Evolutionary conservation across 2,113 vertebrate genomes (phyloP).

Genomic region (Aleadryas rufinucha): DNA sequence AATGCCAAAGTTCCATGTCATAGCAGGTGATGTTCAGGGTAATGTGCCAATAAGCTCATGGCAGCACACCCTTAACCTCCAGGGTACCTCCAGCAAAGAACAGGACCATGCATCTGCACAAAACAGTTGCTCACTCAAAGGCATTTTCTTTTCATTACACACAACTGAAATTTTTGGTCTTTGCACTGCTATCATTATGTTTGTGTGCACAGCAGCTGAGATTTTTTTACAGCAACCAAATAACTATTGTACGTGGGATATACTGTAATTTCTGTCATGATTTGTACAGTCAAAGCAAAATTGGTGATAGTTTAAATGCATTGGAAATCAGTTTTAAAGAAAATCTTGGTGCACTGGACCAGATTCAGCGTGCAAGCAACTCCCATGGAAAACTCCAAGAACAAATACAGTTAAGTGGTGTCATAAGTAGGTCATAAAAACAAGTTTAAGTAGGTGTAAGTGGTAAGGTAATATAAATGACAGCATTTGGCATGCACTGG

Average conservation of each 20-base stretch:
- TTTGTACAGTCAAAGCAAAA: not conserved
- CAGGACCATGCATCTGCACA: not conserved
- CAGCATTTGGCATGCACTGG: not conserved
- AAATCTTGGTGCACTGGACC: not conserved
- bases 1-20: not conserved
- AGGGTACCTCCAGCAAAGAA: not conserved
- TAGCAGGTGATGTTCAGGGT: not conserved
- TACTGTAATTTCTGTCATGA: not conserved
- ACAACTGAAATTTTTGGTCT: not conserved
- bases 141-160: not conserved
- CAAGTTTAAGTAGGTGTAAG: not conserved
- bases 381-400: not conserved
- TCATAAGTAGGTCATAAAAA: conserved; percentile 8
- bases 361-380: not conserved
- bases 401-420: not conserved
- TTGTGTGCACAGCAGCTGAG: not conserved
- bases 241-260: not conserved
- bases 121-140: not conserved
- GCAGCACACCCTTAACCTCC: not conserved
- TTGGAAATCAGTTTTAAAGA: not conserved
- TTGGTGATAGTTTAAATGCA: not conserved
- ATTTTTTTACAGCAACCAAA: not conserved
- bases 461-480: not conserved
- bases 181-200: not conserved
- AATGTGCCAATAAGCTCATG: not conserved